Evolutionary conservation across 2,113 vertebrate species (phyloP).

Genomic region (Lipophrys pholis): DNA sequence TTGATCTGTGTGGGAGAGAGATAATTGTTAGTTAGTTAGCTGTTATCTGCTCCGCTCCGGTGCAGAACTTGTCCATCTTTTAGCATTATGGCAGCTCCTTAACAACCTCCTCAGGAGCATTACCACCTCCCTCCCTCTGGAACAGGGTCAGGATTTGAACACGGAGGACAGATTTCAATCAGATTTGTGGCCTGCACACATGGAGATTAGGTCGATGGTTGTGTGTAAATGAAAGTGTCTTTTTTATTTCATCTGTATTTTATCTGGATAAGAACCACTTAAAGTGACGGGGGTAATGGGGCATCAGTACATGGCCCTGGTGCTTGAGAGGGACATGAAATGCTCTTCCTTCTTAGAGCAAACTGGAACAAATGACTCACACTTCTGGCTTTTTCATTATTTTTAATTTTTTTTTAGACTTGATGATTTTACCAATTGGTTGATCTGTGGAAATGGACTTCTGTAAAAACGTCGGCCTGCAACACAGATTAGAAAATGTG

Average conservation of each 20-base stretch:
- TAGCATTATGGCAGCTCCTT: neutral
- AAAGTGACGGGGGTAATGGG: too few relatives aligned
- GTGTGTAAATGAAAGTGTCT: neutral
- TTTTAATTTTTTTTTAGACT: neutral
- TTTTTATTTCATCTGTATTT: neutral
- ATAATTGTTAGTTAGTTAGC: neutral
- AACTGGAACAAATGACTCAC: slow-evolving; percentile 17
- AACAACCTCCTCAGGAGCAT: neutral
- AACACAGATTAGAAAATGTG: neutral
- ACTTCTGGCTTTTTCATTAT: neutral
- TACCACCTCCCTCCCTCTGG: neutral
- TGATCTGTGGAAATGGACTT: neutral
- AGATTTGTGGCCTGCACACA: neutral
- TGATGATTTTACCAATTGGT: neutral
- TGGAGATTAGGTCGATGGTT: neutral
- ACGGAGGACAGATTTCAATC: neutral
- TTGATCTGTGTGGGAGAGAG: neutral
- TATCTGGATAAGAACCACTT: neutral
- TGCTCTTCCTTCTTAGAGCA: neutral
- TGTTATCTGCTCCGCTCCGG: neutral
- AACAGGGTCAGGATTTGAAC: neutral
- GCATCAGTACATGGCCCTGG: too few relatives aligned
- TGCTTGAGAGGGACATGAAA: neutral
- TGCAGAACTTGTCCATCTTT: neutral
- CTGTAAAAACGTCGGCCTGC: neutral